Base-by-base conservation (phyloP, 2,113 vertebrate species). In the Chinchilla lanigera region DNA sequence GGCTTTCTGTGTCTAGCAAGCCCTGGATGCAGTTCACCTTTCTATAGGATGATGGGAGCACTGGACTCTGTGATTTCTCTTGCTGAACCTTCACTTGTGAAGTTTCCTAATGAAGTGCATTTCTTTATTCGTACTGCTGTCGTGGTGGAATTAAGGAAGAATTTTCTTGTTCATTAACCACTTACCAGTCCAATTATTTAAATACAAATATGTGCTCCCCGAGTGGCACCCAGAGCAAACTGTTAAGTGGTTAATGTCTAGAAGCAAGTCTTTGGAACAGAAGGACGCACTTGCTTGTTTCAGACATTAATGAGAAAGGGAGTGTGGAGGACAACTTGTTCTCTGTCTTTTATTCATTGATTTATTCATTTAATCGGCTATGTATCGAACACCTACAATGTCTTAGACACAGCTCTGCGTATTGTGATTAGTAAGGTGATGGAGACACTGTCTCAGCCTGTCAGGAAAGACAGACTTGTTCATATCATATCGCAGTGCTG, bases 71-170 rank as follows among this genome's bases (percentile, higher is more conserved):
- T 78, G 20, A 8, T 22, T 96, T 91, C 7, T 78, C 38, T 84
- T 96, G n/a, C 28, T 85, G 50, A 84, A 7, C 2, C 7, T 92
- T 95, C 13, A 71, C 38, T 10, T 71, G 6, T 73, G 63, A 80
- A 63, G 67, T 93, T 95, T 52, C 28, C 86, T 93, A 69, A 88
- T 50, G 38, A 67, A 65, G 80, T 94, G 44, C 93, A 82, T 56
- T 75, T 28, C 38, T 81, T 60, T 86, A 87, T 88, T 19, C 10
- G 26, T 90, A 54, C 54, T 8, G 80, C 47, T 52, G 54, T 30
- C 63, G 47, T 78, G 33, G n/a, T 89, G 52, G 41, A 89, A 80
- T 84, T 94, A 30, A 83, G 81, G 7, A 44, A 89, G 3, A 89
- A 86, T 89, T 17, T 22, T 89, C 47, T 77, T 95, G n/a, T 89